Evolutionary conservation across 1,140 invertebrate species (phyloP).

Genomic region (Probaryconus sp.): DNA sequence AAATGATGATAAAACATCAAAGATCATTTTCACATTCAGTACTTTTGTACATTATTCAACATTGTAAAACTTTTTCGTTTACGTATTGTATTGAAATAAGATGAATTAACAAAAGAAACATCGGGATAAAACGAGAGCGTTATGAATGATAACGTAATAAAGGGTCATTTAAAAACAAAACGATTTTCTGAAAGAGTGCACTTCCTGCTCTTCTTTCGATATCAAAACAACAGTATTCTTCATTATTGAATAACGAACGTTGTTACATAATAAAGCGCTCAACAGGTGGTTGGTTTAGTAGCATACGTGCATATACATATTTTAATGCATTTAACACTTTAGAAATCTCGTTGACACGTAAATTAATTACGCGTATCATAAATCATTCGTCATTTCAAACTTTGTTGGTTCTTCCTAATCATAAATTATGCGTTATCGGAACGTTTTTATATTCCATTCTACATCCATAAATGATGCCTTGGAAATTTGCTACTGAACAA

Average conservation of each 20-base stretch:
- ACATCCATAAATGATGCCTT: conserved; percentile 3
- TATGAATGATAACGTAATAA: not conserved
- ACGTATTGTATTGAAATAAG: conserved; percentile 16
- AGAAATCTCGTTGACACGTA: conserved; percentile 50
- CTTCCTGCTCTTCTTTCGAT: not conserved
- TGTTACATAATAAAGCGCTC: conserved; percentile 54
- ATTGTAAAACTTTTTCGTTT: no score
- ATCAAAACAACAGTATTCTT: conserved; percentile 27
- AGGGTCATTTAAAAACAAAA: conserved; percentile 6
- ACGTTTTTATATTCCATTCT: no score
- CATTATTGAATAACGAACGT: conserved; percentile 50
- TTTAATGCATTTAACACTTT: conserved; percentile 52
- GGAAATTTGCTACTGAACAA: conserved; percentile 9
- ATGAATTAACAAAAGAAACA: not conserved
- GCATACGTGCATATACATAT: conserved; percentile 49
- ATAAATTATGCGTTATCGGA: conserved; percentile 47
- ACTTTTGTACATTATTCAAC: no score
- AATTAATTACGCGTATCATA: conserved; percentile 48
- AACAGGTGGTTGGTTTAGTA: conserved; percentile 48
- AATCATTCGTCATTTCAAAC: conserved; percentile 39
- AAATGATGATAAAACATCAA: no score
- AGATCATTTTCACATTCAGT: no score
- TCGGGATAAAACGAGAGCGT: no score
- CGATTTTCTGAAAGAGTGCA: conserved; percentile 1
- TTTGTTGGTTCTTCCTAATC: conserved; percentile 18